Evolutionary conservation across 2,888 invertebrate genomes (phyloP), one percentile per base, ranked within the genome.

Genomic region (Trichopria drosophilae): DNA sequence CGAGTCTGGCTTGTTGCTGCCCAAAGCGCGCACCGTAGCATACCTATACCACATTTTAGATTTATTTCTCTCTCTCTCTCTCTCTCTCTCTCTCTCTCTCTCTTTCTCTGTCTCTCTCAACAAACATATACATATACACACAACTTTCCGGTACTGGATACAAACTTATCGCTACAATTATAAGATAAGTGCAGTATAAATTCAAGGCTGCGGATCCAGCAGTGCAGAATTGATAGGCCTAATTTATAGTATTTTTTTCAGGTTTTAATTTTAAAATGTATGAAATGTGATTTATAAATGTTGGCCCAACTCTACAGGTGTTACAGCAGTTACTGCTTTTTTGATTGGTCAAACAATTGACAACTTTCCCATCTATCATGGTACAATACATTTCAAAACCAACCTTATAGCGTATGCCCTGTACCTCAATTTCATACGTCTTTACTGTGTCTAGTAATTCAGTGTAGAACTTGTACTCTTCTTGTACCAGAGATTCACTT

Each of bases 381-480:
- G 41, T 41, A 12, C 41, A 44, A 24, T 23, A 12, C 23, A 44
- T 35, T 12, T 35, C 20, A n/a, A 32, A 13, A 16, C 20, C 26
- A 15, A 35, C 13, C 26, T 34, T 18, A 19, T 24, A 44, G 23
- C 18, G 23, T 23, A 22, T 34, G 20, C 18, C 44, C 19, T 20
- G 9, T 15, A 7, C 18, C 12, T 43, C 18, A 6, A 39, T 10
- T 34, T n/a, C 18, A 41, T 26, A 24, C 23, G 29, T 3, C 34
- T 13, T 18, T 19, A 36, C 34, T 15, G 45, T 41, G 5, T 34
- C 19, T 13, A 46, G 18, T 35, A 22, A 22, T 12, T 35, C 32
- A 26, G 22, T 28, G 19, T 41, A 45, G 20, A 19, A 39, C 19
- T 44, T 34, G 32, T 50, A 45, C 15, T 32, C 10, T 13, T 41